Evolutionary conservation across 2,113 vertebrate species (phyloP), one percentile per base, ranked within the genome.

Genomic region (Triplophysa siluroides): DNA sequence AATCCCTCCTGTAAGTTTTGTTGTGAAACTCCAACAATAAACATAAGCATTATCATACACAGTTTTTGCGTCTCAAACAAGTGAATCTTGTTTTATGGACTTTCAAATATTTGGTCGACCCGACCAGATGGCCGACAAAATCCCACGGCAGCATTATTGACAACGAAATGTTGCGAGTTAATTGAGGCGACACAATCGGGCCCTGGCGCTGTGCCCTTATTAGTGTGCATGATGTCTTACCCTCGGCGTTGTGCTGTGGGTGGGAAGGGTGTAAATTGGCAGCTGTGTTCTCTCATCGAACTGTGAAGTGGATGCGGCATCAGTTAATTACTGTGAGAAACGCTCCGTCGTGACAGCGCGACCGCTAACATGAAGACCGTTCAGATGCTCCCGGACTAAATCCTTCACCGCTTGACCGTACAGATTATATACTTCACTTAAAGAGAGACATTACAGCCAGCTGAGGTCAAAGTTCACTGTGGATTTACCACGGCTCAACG

Each of bases 221-320:
- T 70, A 70, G 63, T 60, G 54, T 52, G 38, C 54, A 67, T n/a
- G 52, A 45, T 72, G 64, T 3, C 29, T 64, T 54, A 18, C 29
- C 13, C 41, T 43, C 69, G 3, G 23, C 24, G 60, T 47, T 41
- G 63, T 11, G 12, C 63, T 67, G 23, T 26, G 29, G 52, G 64
- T 65, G 74, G 19, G 47, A 33, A 63, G 19, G 26, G 76, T 79
- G 70, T 50, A 79, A 76, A 80, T 70, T 75, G 77, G 21, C 23
- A 58, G 33, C 78, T 79, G 71, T 80, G 64, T 69, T 79, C 64
- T 71, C 33, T 76, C 11, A 62, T 64, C 60, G 63, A 21, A 70
- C 26, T 58, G 47, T n/a, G 70, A 83, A 76, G 13, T 70, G 60
- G 50, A 80, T 71, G 68, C 77, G 12, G 26, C n/a, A 63, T n/a